phyloP scores from a whole-genome alignment of 1,140 invertebrate species.

The Halesus radiatus region DNA sequence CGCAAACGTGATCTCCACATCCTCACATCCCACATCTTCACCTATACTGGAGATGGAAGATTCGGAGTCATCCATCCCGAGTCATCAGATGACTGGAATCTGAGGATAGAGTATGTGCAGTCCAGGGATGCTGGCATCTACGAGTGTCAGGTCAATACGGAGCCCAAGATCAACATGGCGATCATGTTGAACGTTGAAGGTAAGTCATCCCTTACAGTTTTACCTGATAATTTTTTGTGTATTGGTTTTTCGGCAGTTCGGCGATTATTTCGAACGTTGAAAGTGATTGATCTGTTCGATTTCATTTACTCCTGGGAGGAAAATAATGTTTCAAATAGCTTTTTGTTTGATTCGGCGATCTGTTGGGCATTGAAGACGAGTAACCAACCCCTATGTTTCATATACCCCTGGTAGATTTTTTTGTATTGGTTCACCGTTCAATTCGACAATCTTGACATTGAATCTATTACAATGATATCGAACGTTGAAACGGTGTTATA shows the following conservation, averaged over 20 bases:
- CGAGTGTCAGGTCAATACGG: slow-evolving; percentile 88
- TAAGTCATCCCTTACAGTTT: slow-evolving; percentile 61
- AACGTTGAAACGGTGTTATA: too few relatives aligned
- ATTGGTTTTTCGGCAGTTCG: too few relatives aligned
- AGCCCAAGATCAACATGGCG: slow-evolving; percentile 88
- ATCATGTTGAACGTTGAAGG: slow-evolving; percentile 84
- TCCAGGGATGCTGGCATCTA: slow-evolving; percentile 88
- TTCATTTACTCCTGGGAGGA: neutral
- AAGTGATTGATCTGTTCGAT: neutral
- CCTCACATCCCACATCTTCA: slow-evolving; percentile 87
- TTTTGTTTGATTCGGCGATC: too few relatives aligned
- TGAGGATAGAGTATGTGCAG: slow-evolving; percentile 90
- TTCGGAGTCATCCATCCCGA: slow-evolving; percentile 89
- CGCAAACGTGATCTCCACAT: slow-evolving; percentile 91
- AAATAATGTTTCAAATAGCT: too few relatives aligned
- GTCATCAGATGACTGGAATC: slow-evolving; percentile 91
- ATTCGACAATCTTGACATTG: too few relatives aligned
- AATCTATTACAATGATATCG: too few relatives aligned
- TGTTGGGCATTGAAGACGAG: too few relatives aligned
- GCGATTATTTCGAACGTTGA: neutral
- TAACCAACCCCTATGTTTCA: too few relatives aligned
- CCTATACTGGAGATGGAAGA: slow-evolving; percentile 88
- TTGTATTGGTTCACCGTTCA: too few relatives aligned
- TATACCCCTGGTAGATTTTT: too few relatives aligned
- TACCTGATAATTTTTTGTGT: neutral